Percentiles rank a stretch among this genome's conserved stretches.
Evolutionary conservation across 23 tunicate genomes (phyloP).

Genomic region (Ascidia mentula): DNA sequence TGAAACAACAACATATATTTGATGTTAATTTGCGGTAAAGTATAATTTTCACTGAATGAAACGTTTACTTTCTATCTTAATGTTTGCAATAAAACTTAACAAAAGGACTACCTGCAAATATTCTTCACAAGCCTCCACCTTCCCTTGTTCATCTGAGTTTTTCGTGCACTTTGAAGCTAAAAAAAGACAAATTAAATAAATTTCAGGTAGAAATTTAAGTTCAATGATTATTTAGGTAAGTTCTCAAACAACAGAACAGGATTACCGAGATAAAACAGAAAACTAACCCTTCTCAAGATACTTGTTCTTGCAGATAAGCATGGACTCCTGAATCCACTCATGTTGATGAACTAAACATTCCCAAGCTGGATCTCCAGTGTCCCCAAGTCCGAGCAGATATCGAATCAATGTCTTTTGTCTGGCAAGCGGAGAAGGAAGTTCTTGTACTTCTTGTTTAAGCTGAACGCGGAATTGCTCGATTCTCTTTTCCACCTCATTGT

Average conservation of each 20-base stretch:
- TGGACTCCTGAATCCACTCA: conserved; percentile 69
- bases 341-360: conserved; percentile 79
- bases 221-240: no score
- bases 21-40: no score
- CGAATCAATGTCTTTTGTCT: conserved; percentile 85
- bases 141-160: conserved; percentile 22
- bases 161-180: conserved; percentile 34
- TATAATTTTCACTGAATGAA: neutral
- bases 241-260: no score
- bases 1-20: conserved; percentile 17
- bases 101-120: conserved; percentile 26
- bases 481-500: conserved; percentile 67
- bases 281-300: conserved; percentile 35
- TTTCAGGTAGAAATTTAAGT: no score
- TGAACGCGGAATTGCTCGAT: conserved; percentile 61
- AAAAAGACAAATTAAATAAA: neutral
- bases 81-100: neutral
- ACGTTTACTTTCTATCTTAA: no score
- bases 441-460: conserved; percentile 49
- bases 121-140: conserved; percentile 38
- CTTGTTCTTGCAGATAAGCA: conserved; percentile 66
- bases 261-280: no score
- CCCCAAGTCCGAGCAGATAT: conserved; percentile 68
- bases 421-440: conserved; percentile 69
- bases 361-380: conserved; percentile 90